A percentile compares a stretch with the other conserved stretches of the same genome.
phyloP scores from a whole-genome alignment of 1,140 invertebrate species.

The Ectropis grisescens region DNA sequence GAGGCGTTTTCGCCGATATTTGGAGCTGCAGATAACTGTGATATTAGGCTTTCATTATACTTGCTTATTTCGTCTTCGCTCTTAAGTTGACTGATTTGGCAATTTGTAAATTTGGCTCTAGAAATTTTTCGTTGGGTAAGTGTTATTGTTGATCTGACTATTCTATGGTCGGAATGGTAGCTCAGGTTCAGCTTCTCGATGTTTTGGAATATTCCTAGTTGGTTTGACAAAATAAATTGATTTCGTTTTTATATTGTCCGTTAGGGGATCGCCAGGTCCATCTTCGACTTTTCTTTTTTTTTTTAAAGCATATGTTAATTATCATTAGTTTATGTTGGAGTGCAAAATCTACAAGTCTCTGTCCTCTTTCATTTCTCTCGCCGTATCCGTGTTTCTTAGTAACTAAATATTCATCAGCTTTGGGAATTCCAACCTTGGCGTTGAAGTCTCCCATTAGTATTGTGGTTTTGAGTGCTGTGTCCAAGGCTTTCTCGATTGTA shows the following conservation, averaged over 20 bases:
- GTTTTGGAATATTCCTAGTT: not conserved
- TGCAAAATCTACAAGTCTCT: not conserved
- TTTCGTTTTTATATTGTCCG: not conserved
- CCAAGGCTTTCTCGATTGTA: not conserved
- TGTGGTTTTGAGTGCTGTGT: not conserved
- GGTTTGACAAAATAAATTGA: not conserved
- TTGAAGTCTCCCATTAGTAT: not conserved
- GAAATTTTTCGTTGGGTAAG: not conserved
- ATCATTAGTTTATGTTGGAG: not conserved
- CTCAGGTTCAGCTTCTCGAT: not conserved
- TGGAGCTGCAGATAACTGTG: not conserved
- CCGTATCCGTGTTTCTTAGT: not conserved
- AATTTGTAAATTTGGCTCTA: not conserved
- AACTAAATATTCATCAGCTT: not conserved
- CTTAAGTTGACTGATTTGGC: not conserved
- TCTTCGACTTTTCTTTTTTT: not conserved
- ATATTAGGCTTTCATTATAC: not conserved
- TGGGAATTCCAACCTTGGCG: not conserved
- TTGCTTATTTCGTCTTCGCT: not conserved
- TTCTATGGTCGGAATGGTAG: not conserved
- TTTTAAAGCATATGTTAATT: not conserved
- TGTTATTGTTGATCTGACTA: slow-evolving; percentile 1
- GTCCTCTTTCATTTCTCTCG: not conserved
- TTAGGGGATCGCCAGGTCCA: not conserved
- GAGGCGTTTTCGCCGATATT: not conserved